Conservation (phyloP, 35 echinoderm and acorn worm species). For the Strongylocentrotus purpuratus region DNA sequence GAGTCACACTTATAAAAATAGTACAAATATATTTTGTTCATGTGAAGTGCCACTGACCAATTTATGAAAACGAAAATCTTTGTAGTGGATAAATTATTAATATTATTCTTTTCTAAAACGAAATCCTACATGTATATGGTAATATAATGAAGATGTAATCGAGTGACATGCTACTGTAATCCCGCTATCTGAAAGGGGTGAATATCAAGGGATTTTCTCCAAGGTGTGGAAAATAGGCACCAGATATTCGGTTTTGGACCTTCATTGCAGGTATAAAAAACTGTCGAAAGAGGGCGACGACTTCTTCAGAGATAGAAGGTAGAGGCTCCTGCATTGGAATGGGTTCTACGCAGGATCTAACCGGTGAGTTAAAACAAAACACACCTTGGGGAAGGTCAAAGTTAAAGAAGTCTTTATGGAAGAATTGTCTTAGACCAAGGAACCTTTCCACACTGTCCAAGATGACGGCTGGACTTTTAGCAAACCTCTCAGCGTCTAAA, state of each 20-base stretch:
- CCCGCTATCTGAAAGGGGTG: background rate
- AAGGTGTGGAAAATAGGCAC: background rate
- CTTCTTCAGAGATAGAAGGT: background rate
- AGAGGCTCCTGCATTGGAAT: background rate
- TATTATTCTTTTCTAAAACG: too few species aligned
- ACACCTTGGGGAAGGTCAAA: background rate
- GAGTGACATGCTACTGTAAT: background rate
- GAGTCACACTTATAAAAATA: too few species aligned
- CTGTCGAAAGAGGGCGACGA: background rate
- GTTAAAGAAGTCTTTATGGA: background rate
- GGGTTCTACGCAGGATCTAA: conserved; percentile 1
- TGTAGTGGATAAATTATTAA: too few species aligned
- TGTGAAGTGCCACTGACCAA: too few species aligned
- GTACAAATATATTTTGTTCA: too few species aligned
- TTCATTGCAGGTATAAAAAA: background rate
- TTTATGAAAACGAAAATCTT: too few species aligned
- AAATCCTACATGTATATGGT: too few species aligned
- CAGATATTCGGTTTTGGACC: background rate
- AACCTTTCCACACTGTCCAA: background rate
- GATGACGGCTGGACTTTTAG: background rate
- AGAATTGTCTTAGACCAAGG: background rate
- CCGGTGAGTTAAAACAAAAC: background rate
- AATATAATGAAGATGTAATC: too few species aligned
- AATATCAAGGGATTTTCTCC: background rate
- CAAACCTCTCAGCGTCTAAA: conserved; percentile 18